Conservation (phyloP, 2,113 vertebrate species). For the Tachycineta bicolor region DNA sequence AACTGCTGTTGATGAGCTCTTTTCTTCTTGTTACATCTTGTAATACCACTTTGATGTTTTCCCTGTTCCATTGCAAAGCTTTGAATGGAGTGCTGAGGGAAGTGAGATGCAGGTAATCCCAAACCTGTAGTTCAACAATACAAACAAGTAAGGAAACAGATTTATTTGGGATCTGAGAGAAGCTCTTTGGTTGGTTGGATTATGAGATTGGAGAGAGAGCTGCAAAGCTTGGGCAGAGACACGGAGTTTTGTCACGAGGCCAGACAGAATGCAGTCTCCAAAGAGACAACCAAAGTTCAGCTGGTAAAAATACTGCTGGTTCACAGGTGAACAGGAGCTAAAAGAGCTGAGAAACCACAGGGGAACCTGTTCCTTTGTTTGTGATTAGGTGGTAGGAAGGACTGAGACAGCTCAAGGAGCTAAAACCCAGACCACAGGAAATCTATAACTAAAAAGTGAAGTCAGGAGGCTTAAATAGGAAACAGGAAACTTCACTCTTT, state of each 20-base stretch:
- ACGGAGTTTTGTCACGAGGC: background rate
- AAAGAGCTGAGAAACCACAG: background rate
- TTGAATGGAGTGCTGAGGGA: background rate
- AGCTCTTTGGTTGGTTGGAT: background rate
- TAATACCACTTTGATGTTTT: background rate
- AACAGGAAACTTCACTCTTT: background rate
- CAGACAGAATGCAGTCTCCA: background rate
- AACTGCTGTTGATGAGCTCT: background rate
- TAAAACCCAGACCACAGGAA: background rate
- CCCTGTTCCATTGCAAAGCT: background rate
- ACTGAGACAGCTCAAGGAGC: background rate
- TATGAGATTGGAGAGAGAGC: background rate
- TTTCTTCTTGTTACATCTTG: background rate
- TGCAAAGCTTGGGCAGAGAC: background rate
- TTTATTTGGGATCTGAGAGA: background rate
- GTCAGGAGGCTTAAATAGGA: background rate
- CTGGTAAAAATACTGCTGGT: background rate
- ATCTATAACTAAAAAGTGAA: background rate
- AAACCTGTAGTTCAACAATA: background rate
- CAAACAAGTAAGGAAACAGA: background rate
- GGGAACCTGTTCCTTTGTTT: background rate
- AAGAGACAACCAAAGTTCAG: background rate
- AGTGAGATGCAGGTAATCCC: background rate
- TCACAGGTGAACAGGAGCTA: background rate
- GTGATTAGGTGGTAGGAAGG: background rate